Percentiles rank a stretch among this genome's conserved stretches.
Evolutionary conservation across 2,888 invertebrate species (phyloP).

Genomic region (Tridacna crocea): DNA sequence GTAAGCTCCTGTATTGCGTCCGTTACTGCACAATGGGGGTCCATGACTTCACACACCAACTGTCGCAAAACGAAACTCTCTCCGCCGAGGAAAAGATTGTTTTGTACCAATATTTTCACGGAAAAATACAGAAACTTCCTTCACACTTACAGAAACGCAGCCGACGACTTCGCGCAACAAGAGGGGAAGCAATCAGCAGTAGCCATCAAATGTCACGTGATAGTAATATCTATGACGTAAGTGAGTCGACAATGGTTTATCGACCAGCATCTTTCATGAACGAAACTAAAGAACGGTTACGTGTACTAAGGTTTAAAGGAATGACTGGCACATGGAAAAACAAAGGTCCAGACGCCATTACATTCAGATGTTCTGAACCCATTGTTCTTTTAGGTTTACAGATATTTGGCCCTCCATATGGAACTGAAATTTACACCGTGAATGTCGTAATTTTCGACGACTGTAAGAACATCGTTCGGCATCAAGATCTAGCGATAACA

Average conservation of each 20-base stretch:
- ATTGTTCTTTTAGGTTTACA: conserved; percentile 47
- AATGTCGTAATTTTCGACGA: conserved; percentile 39
- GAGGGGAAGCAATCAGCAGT: background rate
- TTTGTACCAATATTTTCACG: conserved; percentile 53
- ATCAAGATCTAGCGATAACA: conserved; percentile 10
- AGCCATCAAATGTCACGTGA: background rate
- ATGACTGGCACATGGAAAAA: conserved; percentile 44
- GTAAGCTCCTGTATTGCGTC: conserved; percentile 30
- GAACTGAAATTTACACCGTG: conserved; percentile 27
- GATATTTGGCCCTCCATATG: conserved; percentile 47
- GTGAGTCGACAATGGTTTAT: background rate
- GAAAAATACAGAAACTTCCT: conserved; percentile 35
- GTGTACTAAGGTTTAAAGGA: conserved; percentile 46
- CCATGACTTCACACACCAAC: conserved; percentile 33
- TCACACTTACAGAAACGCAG: conserved; percentile 25
- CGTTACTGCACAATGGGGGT: conserved; percentile 52
- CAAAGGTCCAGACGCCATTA: conserved; percentile 52
- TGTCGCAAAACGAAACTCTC: conserved; percentile 46
- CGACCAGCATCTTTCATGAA: background rate
- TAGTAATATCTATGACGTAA: background rate
- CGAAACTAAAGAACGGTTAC: background rate
- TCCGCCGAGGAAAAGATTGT: conserved; percentile 48
- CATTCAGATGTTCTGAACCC: conserved; percentile 44
- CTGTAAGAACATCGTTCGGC: conserved; percentile 21
- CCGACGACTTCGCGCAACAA: conserved; percentile 20